These are phyloP conservation scores for Lordiphosa clarofinis DNA, from an alignment of 1,140 invertebrate species.

Conservation along the genomic window DNA sequence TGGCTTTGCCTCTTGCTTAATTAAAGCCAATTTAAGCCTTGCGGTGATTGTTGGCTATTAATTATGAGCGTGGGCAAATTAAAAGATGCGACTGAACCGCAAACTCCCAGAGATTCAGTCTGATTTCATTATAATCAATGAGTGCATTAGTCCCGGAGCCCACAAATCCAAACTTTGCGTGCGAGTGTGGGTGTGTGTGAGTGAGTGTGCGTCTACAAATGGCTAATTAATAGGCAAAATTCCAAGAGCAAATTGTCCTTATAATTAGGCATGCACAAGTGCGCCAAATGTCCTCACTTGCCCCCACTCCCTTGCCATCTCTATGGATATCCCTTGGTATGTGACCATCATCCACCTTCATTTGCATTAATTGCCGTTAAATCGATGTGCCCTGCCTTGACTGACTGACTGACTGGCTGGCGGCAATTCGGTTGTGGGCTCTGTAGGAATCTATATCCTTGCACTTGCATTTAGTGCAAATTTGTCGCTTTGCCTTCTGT, in stretches of 20 bases:
- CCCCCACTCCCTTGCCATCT: background rate
- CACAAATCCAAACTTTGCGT: constrained; percentile 53
- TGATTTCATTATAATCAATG: constrained; percentile 75
- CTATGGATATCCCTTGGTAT: constrained; percentile 21
- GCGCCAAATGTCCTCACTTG: constrained; percentile 37
- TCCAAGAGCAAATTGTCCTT: constrained; percentile 68
- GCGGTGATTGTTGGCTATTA: constrained; percentile 54
- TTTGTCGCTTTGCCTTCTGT: constrained; percentile 47
- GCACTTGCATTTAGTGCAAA: constrained; percentile 65
- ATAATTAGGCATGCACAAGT: constrained; percentile 77
- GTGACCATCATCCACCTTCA: constrained; percentile 59
- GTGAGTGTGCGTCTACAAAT: constrained; percentile 44
- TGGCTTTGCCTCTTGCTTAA: constrained; percentile 3
- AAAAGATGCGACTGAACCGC: constrained; percentile 45
- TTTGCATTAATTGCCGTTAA: constrained; percentile 77
- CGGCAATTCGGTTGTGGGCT: constrained; percentile 42
- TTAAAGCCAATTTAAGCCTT: constrained; percentile 41
- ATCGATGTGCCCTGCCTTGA: constrained; percentile 40
- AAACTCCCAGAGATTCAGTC: constrained; percentile 26
- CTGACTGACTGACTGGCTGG: constrained; percentile 20
- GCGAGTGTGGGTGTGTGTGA: constrained; percentile 16
- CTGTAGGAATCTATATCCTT: constrained; percentile 1
- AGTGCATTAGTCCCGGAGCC: constrained; percentile 60
- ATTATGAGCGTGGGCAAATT: constrained; percentile 66
- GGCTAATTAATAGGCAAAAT: constrained; percentile 75